A percentile compares a stretch with the other conserved stretches of the same genome.
phyloP scores from a whole-genome alignment of 2,113 vertebrate genomes.

The Hydrochoerus hydrochaeris region DNA sequence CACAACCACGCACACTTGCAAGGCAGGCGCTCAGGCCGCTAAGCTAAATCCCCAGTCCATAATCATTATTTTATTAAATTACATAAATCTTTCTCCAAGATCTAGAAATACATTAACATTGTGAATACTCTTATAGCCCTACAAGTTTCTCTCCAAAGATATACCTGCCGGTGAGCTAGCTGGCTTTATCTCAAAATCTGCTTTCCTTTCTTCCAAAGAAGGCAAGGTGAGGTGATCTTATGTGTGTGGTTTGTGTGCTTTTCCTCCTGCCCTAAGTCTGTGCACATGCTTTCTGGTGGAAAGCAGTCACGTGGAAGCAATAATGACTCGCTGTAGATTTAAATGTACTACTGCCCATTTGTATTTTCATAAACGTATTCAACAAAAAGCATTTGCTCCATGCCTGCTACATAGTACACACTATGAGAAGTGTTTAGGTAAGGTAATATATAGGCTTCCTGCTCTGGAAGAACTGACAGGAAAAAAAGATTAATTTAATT shows the following conservation, averaged over 20 bases:
- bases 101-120: neutral
- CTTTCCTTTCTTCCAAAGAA: neutral
- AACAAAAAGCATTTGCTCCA: neutral
- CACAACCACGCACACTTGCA: no score
- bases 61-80: no score
- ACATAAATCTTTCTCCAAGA: neutral
- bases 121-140: neutral
- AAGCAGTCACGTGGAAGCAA: neutral
- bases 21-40: no score
- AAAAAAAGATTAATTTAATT: neutral
- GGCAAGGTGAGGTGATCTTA: neutral
- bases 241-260: neutral
- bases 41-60: no score
- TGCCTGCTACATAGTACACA: neutral
- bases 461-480: neutral
- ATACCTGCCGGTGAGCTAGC: neutral
- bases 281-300: neutral
- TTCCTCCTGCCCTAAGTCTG: neutral
- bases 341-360: neutral
- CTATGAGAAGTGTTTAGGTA: neutral
- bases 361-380: neutral
- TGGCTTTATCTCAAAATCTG: neutral
- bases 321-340: neutral
- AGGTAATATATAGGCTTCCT: neutral
- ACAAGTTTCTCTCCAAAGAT: neutral